Evolutionary conservation across 2,797 vertebrate species (phyloP), one percentile per base, ranked within the genome.

Genomic region (Pristis pectinata): DNA sequence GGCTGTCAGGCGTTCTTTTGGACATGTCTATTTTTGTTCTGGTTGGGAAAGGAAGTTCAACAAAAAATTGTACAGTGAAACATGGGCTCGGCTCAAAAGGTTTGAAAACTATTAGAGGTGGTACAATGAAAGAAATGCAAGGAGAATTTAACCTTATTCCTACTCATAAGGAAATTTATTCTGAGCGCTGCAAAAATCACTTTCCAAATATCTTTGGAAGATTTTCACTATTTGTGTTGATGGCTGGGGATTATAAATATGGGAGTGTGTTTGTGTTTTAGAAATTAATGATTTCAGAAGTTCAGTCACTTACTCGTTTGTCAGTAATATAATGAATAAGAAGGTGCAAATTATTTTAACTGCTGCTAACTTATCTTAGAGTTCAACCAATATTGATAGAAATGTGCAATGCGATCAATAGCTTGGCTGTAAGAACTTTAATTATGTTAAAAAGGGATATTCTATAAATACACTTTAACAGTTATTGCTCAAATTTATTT

Each of bases 381-480:
- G 59, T 91, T 19, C 8, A 67, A 41, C 8, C n/a, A 67, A 41
- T 67, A 67, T 17, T 41, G 37, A 67, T 10, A 74, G 6, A 61
- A 5, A 37, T 91, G n/a, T 67, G 64, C n/a, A 67, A 67, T 41
- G 6, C 87, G 76, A 76, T 56, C 70, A 76, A 70, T 76, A 76
- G 1, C 11, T 76, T 0, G 27, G 15, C 64, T 53, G 13, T 94
- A 94, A 94, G 27, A 76, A 64, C 19, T 94, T 34, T 94, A 44
- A 94, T 76, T 74, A 67, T 94, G 70, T 19, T 74, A 94, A 94
- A 76, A 94, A 44, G 89, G n/a, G 11, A 76, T 94, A 27, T 76
- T 30, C 70, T 94, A 53, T 94, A 94, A 94, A 76, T 94, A 94
- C 4, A n/a, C 7, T 17, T 70, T 4, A 53, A 76, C 34, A 53